A percentile compares a stretch with the other conserved stretches of the same genome.
Conservation (phyloP, 2,113 vertebrate genomes). For the Dicentrarchus labrax region DNA sequence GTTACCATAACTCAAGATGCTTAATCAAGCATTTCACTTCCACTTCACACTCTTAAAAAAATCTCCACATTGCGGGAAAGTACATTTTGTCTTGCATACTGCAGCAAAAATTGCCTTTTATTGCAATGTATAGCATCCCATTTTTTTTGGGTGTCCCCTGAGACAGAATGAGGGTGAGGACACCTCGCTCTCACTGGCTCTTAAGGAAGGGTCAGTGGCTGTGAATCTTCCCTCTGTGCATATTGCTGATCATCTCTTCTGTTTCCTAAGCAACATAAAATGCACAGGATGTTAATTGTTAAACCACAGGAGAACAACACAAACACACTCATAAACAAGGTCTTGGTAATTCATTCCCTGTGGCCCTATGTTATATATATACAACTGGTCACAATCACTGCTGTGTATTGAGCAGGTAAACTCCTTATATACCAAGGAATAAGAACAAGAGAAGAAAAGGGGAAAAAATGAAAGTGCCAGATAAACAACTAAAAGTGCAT, state of each 20-base stretch:
- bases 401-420: not conserved
- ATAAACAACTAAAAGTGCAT: not conserved
- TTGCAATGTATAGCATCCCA: not conserved
- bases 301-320: slow-evolving; percentile 31
- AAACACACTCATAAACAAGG: slow-evolving; percentile 22
- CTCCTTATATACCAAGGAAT: not conserved
- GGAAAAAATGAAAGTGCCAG: not conserved
- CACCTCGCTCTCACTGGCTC: not conserved
- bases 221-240: slow-evolving; percentile 3
- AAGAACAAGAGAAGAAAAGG: not conserved
- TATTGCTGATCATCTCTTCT: slow-evolving; percentile 23
- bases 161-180: slow-evolving; percentile 15
- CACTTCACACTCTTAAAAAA: not conserved
- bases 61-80: not conserved
- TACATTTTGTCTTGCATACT: slow-evolving; percentile 2
- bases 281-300: slow-evolving; percentile 51
- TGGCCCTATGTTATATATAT: not conserved
- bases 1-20: not conserved
- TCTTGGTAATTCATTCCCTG: not conserved
- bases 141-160: slow-evolving; percentile 23
- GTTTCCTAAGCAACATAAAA: slow-evolving; percentile 15
- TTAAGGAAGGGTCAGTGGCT: slow-evolving; percentile 28
- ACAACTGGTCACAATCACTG: not conserved
- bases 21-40: slow-evolving; percentile 14
- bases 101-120: slow-evolving; percentile 25